These are phyloP conservation scores for Microctenopoma steveboyesi DNA, from an alignment of 2,797 vertebrate genomes.

Conservation along the genomic window DNA sequence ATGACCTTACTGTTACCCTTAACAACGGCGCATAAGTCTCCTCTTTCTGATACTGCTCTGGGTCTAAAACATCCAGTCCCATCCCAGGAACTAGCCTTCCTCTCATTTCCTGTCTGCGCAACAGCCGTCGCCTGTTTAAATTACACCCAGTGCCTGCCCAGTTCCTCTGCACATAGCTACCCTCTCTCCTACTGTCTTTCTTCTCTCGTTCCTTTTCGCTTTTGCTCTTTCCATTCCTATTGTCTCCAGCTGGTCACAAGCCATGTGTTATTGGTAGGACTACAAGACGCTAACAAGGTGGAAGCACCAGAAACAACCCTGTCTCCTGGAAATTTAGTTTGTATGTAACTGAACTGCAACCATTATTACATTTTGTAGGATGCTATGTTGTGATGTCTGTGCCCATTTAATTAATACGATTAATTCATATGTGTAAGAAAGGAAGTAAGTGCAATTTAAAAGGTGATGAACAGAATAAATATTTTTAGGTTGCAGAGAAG, in stretches of 20 bases:
- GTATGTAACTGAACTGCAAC: too few species aligned
- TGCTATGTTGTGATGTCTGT: too few species aligned
- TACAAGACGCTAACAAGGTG: constrained; percentile 80
- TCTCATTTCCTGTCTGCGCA: constrained; percentile 99
- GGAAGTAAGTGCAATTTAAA: not conserved
- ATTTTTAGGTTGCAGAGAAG: constrained; percentile 27
- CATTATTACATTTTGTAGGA: too few species aligned
- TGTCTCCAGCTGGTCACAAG: constrained; percentile 52
- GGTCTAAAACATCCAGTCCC: constrained; percentile 93
- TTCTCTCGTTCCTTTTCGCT: constrained; percentile 17
- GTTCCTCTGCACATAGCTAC: constrained; percentile 68
- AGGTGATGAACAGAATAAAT: constrained; percentile 14
- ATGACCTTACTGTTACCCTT: constrained; percentile 98
- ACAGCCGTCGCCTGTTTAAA: constrained; percentile 98
- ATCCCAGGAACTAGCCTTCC: constrained; percentile 94
- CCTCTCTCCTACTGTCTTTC: constrained; percentile 59
- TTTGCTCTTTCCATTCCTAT: constrained; percentile 44
- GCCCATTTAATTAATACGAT: too few species aligned
- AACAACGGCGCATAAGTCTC: constrained; percentile 85
- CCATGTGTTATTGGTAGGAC: constrained; percentile 83
- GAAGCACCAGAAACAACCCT: constrained; percentile 73
- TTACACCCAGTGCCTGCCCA: constrained; percentile 92
- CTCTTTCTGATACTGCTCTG: constrained; percentile 94
- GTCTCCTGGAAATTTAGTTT: too few species aligned
- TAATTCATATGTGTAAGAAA: too few species aligned